These are phyloP conservation scores for Drosophila ambigua DNA, from an alignment of 1,140 invertebrate genomes.

Conservation along the genomic window DNA sequence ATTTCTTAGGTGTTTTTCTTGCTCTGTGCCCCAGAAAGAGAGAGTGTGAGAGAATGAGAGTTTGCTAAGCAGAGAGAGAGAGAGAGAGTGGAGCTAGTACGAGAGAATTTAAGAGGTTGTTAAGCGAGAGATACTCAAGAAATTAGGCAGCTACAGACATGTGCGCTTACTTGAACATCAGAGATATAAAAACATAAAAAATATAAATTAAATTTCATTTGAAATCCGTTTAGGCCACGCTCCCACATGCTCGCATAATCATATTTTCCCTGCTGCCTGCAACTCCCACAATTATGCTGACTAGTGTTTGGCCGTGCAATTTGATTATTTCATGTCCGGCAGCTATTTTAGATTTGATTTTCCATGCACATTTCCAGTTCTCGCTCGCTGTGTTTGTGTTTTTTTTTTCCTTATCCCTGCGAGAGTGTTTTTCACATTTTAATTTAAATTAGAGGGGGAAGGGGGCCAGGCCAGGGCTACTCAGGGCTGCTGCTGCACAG, in stretches of 20 bases:
- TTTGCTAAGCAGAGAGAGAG: background rate
- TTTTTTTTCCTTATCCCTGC: slow-evolving; percentile 9
- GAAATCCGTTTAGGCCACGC: background rate
- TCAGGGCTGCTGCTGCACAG: slow-evolving; percentile 39
- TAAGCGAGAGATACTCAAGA: too few species aligned
- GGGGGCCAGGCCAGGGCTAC: slow-evolving; percentile 24
- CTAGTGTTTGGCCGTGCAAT: slow-evolving; percentile 45
- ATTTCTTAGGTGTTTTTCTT: too few species aligned
- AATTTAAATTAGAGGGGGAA: slow-evolving; percentile 71
- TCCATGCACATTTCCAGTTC: slow-evolving; percentile 42
- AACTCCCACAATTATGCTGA: slow-evolving; percentile 10
- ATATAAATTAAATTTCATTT: slow-evolving; percentile 24
- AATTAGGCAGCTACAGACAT: too few species aligned
- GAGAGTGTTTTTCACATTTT: slow-evolving; percentile 76
- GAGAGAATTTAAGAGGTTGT: too few species aligned
- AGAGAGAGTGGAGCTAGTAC: background rate
- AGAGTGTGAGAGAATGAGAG: too few species aligned
- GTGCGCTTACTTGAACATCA: too few species aligned
- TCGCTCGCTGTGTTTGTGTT: slow-evolving; percentile 24
- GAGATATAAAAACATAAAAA: background rate
- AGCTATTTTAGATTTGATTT: slow-evolving; percentile 82
- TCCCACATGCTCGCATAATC: slow-evolving; percentile 24
- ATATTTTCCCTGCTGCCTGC: slow-evolving; percentile 9
- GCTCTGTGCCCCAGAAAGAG: too few species aligned
- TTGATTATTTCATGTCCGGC: slow-evolving; percentile 79